Percentiles rank a stretch among this genome's conserved stretches.
Conservation (phyloP, 2,113 vertebrate genomes). For the Chlamydotis undulata region DNA sequence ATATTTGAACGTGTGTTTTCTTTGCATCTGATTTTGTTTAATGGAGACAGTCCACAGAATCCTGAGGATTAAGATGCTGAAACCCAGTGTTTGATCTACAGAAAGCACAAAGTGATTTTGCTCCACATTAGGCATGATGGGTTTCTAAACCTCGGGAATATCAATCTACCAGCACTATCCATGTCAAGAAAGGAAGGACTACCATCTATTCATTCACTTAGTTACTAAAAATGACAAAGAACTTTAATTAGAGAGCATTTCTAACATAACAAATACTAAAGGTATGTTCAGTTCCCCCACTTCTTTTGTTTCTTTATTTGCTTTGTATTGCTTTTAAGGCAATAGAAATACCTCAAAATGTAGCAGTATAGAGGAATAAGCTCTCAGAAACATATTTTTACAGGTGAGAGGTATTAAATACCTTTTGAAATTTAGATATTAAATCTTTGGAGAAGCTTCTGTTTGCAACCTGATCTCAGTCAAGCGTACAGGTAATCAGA, state of each 20-base stretch:
- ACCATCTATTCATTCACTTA: background rate
- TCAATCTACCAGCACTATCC: background rate
- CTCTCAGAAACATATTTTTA: background rate
- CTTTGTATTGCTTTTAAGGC: background rate
- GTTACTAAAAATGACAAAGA: background rate
- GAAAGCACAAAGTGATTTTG: background rate
- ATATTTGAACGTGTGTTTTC: background rate
- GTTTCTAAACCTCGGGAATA: background rate
- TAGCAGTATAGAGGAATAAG: background rate
- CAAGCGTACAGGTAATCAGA: background rate
- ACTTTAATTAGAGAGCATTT: background rate
- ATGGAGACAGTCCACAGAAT: background rate
- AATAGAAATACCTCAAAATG: background rate
- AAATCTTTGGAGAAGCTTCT: background rate
- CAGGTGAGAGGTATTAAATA: background rate
- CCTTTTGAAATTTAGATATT: background rate
- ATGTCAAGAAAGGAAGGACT: background rate
- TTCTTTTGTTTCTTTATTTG: background rate
- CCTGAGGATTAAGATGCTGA: background rate
- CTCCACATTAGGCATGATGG: background rate
- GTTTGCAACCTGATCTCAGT: background rate
- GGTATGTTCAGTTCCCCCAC: background rate
- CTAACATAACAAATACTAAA: background rate
- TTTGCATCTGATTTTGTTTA: background rate
- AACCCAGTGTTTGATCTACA: background rate